Base-by-base conservation (phyloP, 2,113 vertebrate genomes). In the Heterochromis multidens region DNA sequence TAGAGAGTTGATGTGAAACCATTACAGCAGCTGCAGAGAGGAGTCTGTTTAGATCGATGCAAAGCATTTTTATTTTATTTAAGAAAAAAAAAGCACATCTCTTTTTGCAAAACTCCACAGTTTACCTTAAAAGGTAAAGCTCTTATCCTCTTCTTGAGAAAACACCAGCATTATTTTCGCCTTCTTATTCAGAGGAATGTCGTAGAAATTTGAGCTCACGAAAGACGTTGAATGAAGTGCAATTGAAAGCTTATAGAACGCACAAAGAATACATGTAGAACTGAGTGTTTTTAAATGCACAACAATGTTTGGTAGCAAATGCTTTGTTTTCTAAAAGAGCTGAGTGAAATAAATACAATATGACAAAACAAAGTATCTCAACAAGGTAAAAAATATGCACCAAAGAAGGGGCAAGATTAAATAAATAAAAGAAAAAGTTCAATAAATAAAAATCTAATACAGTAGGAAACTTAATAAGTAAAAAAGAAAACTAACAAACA, bases 1-100 rank as follows among this genome's bases (percentile, higher is more conserved):
- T 79, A 60, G 86, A 58, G 80, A 4, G 62, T 63, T 14, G 3
- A 57, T 72, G 91, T 89, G 85, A 92, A 90, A 77, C 79, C 87
- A 84, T 78, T 16, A 79, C 65, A 12, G 29, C 11, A n/a, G 16
- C 67, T 29, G 61, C 40, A 19, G 25, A 33, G 21, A 23, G 7
- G 56, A 59, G 29, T 86, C 81, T 35, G 49, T 35, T 29, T 43
- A 86, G 25, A 46, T 12, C 25, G 25, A 60, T 19, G 23, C 72
- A 33, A 31, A 65, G 17, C 61, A 65, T 19, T 65, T 37, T 65
- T 6, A 37, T 19, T 35, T 33, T 9, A 17, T 46, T 14, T 9
- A 1, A 2, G n/a, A 9, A 21, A 21, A 63, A 19, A n/a, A 2
- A 7, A 31, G 5, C 49, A 35, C 9, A 37, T 19, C 21, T 21